Base-by-base conservation (phyloP, 2,797 vertebrate species). In the Thripadectes ignobilis region DNA sequence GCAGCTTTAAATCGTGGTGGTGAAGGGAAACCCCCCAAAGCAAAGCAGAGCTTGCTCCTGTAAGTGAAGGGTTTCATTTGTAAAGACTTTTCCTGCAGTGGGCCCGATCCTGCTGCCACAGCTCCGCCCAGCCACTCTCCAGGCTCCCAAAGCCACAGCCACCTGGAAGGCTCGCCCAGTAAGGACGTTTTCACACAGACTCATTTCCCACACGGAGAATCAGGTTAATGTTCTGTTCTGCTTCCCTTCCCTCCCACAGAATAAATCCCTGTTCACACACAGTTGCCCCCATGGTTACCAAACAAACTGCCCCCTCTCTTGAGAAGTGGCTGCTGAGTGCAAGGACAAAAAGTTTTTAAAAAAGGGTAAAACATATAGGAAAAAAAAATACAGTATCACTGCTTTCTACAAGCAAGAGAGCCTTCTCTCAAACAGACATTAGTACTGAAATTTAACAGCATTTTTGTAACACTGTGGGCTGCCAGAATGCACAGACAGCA, bases 11-110 rank as follows among this genome's bases (percentile, higher is more conserved):
- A 67, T 80, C 51, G 71, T 1, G 11, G 8, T 21, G 46, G 27
- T 59, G 72, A 88, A 95, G 90, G 92, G 32, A 95, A 95, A 78
- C n/a, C 36, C 75, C 91, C 89, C 75, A 92, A 93, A 77, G 75
- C 41, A 77, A 93, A 65, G 59, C 43, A 62, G 34, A 32, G 49
- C 78, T 89, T 91, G 34, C 65, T 94, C 73, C 75, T 81, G 74
- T 51, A 94, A 93, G 85, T 52, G 63, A 88, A 79, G 49, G 45
- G 39, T 79, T 95, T 74, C 32, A 90, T 89, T 48, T 43, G n/a
- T 5, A 68, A 75, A 91, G 61, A 29, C 21, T 75, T 38, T 3
- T 32, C 72, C 12, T 0, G 6, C 66, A 71, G 39, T 3, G 91
- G 43, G 54, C 68, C 72, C 38, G 72, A 66, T 88, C 17, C 87